Conservation (phyloP, 2,797 vertebrate genomes). For the Malurus leucopterus region DNA sequence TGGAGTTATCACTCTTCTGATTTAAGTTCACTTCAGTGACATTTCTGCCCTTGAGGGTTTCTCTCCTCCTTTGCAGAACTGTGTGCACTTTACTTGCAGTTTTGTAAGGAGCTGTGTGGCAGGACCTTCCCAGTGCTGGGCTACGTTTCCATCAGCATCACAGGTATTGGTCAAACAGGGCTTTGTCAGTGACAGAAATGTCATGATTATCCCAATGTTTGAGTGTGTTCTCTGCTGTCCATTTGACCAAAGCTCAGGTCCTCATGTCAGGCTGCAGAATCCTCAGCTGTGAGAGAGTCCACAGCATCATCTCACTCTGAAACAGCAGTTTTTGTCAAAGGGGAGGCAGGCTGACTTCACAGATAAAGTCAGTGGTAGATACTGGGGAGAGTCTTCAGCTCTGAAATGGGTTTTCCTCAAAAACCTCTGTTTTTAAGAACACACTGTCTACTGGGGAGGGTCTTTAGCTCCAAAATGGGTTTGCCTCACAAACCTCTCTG, state of each 20-base stretch:
- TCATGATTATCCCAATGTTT: background rate
- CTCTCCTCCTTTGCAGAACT: conserved; percentile 11
- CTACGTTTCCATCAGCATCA: background rate
- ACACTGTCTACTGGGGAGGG: no score
- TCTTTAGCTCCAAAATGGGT: background rate
- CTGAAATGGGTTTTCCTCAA: background rate
- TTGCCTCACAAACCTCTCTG: background rate
- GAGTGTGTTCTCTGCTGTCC: background rate
- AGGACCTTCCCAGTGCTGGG: background rate
- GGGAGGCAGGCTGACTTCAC: background rate
- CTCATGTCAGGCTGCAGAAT: background rate
- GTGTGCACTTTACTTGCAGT: background rate
- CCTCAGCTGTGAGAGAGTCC: background rate
- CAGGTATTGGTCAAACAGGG: background rate
- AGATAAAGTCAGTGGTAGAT: background rate
- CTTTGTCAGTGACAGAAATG: background rate
- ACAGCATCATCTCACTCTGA: rapidly evolving
- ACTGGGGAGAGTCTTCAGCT: background rate
- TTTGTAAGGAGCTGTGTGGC: background rate
- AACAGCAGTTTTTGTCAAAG: background rate
- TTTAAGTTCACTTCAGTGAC: conserved; percentile 39
- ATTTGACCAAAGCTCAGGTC: background rate
- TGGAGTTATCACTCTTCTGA: conserved; percentile 28
- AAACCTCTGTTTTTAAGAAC: background rate
- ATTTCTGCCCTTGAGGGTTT: conserved; percentile 52